These are phyloP conservation scores for Axis porcinus DNA, from an alignment of 2,113 vertebrate species.

Conservation along the genomic window DNA sequence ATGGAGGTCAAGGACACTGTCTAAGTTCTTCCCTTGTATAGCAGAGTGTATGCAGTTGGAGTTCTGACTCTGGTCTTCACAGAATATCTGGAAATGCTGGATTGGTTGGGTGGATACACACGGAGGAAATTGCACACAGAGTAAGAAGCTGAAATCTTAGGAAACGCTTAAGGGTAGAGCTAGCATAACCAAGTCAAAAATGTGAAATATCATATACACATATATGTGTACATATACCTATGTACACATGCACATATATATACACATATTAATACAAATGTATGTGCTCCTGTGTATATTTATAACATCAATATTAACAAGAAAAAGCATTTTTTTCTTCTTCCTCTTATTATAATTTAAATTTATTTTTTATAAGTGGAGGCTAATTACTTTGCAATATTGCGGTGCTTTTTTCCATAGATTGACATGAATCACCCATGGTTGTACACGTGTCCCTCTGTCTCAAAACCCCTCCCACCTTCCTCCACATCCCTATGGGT, in stretches of 20 bases:
- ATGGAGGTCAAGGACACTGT: not conserved
- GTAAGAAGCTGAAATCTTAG: no score
- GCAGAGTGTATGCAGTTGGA: not conserved
- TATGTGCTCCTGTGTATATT: not conserved
- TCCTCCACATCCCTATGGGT: not conserved
- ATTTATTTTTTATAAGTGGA: not conserved
- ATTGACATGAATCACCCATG: not conserved
- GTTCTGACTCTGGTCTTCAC: not conserved
- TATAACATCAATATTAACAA: not conserved
- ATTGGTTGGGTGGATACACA: not conserved
- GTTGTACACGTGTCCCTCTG: fast-evolving
- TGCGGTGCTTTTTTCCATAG: not conserved
- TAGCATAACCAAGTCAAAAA: not conserved
- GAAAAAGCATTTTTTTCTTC: not conserved
- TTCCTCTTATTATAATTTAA: not conserved
- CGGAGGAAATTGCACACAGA: not conserved
- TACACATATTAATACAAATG: not conserved
- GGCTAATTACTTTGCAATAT: not conserved
- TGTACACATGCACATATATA: not conserved
- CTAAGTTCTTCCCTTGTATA: not conserved
- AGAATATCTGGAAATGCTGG: not conserved
- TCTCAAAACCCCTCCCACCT: not conserved
- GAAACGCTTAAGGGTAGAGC: no score
- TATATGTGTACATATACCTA: not conserved
- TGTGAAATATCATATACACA: not conserved